These are phyloP conservation scores for Seira musarum DNA, from an alignment of 2,888 invertebrate species.

Conservation along the genomic window DNA sequence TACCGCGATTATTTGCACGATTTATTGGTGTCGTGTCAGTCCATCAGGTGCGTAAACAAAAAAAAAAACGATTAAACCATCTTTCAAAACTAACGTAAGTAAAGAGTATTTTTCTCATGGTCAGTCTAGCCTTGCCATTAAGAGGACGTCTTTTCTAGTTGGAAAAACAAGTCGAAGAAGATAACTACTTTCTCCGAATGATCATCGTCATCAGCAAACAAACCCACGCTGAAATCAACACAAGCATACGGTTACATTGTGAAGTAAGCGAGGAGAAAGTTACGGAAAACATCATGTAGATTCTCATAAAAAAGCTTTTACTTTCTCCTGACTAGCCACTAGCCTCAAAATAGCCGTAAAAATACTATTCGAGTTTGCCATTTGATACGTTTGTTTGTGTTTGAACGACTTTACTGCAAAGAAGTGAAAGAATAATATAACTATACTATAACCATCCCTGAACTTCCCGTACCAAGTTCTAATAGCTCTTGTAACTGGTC, in stretches of 20 bases:
- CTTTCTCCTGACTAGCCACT: constrained; percentile 18
- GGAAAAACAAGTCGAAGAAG: not conserved
- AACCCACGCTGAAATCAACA: not conserved
- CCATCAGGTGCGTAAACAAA: constrained; percentile 12
- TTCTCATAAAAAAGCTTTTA: constrained; percentile 33
- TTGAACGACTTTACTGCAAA: not conserved
- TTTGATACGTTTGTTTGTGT: not conserved
- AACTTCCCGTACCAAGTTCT: not conserved
- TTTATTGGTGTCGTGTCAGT: constrained; percentile 4
- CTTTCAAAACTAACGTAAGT: not conserved
- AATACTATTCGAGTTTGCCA: not conserved
- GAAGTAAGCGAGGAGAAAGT: not conserved
- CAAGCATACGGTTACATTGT: not conserved
- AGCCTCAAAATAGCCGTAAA: constrained; percentile 13
- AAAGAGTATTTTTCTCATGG: not conserved
- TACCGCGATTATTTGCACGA: not conserved
- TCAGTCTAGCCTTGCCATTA: not conserved
- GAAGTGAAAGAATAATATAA: constrained; percentile 3
- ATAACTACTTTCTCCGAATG: not conserved
- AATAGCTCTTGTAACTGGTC: constrained; percentile 42
- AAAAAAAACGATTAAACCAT: not conserved
- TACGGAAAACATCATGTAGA: constrained; percentile 17
- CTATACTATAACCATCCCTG: not conserved
- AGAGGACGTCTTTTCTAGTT: not conserved
- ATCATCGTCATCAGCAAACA: constrained; percentile 15